Percentiles rank a stretch among this genome's conserved stretches.
phyloP scores from a whole-genome alignment of 2,888 invertebrate genomes.

The Helleia helle region DNA sequence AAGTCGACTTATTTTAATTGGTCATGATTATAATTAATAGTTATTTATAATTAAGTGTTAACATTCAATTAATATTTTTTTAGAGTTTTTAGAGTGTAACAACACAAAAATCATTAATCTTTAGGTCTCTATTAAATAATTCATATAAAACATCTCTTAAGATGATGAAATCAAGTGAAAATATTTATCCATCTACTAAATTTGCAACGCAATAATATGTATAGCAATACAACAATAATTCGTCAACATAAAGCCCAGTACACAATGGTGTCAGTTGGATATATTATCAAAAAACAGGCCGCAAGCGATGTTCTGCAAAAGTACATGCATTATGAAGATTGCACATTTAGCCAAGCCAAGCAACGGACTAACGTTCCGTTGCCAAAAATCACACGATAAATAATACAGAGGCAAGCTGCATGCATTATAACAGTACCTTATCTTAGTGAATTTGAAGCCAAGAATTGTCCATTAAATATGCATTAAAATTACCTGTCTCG shows the following conservation, averaged over 20 bases:
- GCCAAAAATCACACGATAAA: slow-evolving; percentile 74
- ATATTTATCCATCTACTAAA: no score
- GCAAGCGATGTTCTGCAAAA: slow-evolving; percentile 52
- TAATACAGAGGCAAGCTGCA: slow-evolving; percentile 67
- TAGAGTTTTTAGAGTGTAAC: no score
- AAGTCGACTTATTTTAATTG: no score
- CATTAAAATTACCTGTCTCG: slow-evolving; percentile 72
- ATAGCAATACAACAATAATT: neutral
- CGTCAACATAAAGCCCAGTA: slow-evolving; percentile 12
- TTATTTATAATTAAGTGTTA: no score
- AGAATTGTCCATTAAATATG: slow-evolving; percentile 73
- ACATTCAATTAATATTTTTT: no score
- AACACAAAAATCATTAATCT: no score
- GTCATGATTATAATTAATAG: no score
- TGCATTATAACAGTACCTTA: slow-evolving; percentile 71
- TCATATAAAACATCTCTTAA: no score
- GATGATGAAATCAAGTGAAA: no score
- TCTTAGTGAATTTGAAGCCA: slow-evolving; percentile 73
- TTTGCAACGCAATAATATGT: no score
- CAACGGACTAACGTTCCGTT: slow-evolving; percentile 53
- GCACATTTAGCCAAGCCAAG: slow-evolving; percentile 68
- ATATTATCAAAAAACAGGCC: slow-evolving; percentile 32
- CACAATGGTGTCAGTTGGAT: slow-evolving; percentile 28
- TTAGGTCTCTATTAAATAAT: no score
- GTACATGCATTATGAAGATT: slow-evolving; percentile 73